Percentiles rank a stretch among this genome's conserved stretches.
phyloP scores from a whole-genome alignment of 2,797 vertebrate species.

The Takifugu rubripes region DNA sequence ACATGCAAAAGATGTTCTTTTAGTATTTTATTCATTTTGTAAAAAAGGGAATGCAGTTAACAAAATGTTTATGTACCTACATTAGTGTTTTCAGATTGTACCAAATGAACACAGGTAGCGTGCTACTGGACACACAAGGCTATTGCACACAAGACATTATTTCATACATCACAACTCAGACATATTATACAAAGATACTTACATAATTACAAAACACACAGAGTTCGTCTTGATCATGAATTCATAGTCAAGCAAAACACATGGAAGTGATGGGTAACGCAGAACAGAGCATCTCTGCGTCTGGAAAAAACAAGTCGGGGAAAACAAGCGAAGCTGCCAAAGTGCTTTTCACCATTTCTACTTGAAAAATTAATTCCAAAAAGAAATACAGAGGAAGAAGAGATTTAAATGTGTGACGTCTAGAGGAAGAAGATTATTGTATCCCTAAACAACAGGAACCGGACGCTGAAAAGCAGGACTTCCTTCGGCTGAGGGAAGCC shows the following conservation, averaged over 20 bases:
- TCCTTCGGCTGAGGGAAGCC: slow-evolving; percentile 69
- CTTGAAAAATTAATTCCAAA: slow-evolving; percentile 54
- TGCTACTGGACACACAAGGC: slow-evolving; percentile 79
- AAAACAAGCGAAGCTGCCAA: slow-evolving; percentile 76
- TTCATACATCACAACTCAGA: slow-evolving; percentile 71
- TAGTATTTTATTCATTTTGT: slow-evolving; percentile 75
- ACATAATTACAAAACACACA: slow-evolving; percentile 63
- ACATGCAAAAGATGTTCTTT: slow-evolving; percentile 31
- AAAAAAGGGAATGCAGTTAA: slow-evolving; percentile 71
- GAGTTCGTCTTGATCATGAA: slow-evolving; percentile 63
- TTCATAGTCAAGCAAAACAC: slow-evolving; percentile 60
- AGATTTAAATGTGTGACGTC: slow-evolving; percentile 17
- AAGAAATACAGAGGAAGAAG: slow-evolving; percentile 41
- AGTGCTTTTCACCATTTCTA: slow-evolving; percentile 78
- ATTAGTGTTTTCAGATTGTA: slow-evolving; percentile 83
- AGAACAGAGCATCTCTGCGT: slow-evolving; percentile 51
- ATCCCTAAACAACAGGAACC: slow-evolving; percentile 72
- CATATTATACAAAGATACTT: slow-evolving; percentile 73
- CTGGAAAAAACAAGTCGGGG: slow-evolving; percentile 34
- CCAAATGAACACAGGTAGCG: slow-evolving; percentile 78
- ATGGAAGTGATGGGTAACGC: slow-evolving; percentile 57
- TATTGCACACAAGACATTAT: slow-evolving; percentile 81
- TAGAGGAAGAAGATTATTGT: slow-evolving; percentile 55
- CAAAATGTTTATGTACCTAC: slow-evolving; percentile 79
- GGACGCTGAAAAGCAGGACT: slow-evolving; percentile 67